Percentiles rank a stretch among this genome's conserved stretches.
These are phyloP conservation scores for Baryphthengus martii DNA, from an alignment of 2,113 vertebrate genomes.

Conservation along the genomic window DNA sequence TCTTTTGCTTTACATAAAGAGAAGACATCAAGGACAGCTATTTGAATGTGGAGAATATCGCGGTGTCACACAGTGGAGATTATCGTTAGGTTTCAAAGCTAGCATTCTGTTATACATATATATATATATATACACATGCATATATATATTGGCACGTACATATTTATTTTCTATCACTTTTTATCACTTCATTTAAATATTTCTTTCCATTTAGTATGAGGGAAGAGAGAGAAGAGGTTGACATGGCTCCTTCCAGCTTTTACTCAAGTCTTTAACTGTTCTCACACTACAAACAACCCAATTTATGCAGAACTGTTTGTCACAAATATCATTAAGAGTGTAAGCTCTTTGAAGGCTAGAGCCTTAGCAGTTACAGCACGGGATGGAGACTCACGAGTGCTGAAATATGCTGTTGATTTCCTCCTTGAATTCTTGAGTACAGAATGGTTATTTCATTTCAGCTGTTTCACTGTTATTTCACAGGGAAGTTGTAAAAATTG, in stretches of 20 bases:
- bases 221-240: background rate
- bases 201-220: background rate
- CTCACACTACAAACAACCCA: background rate
- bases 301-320: background rate
- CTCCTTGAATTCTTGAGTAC: background rate
- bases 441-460: background rate
- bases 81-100: background rate
- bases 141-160: background rate
- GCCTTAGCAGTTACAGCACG: background rate
- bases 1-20: background rate
- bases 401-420: background rate
- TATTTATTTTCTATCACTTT: background rate
- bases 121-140: accelerated
- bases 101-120: background rate
- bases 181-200: background rate
- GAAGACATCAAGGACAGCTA: background rate
- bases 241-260: background rate
- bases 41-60: background rate
- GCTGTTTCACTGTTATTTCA: background rate
- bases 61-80: background rate
- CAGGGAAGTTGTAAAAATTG: background rate
- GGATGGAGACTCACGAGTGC: background rate
- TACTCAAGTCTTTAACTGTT: background rate
- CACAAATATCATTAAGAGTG: background rate
- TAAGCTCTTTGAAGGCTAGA: background rate